Percentiles rank a stretch among this genome's conserved stretches.
Evolutionary conservation across 2,797 vertebrate genomes (phyloP).

Genomic region (Rhinichthys osculus): DNA sequence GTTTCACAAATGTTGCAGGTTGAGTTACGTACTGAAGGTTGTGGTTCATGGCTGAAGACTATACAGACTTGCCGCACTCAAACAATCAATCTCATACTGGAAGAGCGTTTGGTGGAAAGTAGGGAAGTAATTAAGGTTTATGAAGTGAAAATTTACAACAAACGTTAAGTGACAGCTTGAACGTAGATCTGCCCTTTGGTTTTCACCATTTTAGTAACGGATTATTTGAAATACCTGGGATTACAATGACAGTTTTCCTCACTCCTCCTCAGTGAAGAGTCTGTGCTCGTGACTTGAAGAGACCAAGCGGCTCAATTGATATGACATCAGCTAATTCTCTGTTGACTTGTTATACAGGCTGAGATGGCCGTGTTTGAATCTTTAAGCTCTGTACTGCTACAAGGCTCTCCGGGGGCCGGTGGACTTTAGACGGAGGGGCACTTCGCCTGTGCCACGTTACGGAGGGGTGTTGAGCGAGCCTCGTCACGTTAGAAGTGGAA

Average conservation of each 20-base stretch:
- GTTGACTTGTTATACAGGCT: conserved; percentile 79
- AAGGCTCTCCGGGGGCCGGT: conserved; percentile 81
- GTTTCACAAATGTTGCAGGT: no score
- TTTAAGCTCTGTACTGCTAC: conserved; percentile 82
- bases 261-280: conserved; percentile 66
- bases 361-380: conserved; percentile 83
- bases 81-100: background rate
- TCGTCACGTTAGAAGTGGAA: conserved; percentile 83
- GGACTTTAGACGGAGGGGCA: conserved; percentile 82
- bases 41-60: background rate
- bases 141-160: conserved; percentile 8
- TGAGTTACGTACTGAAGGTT: background rate
- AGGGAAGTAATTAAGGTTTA: background rate
- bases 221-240: conserved; percentile 35
- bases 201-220: background rate
- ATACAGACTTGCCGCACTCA: background rate
- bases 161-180: background rate
- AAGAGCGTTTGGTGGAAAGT: background rate
- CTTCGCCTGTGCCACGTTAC: conserved; percentile 82
- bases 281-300: conserved; percentile 70
- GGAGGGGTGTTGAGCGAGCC: conserved; percentile 74
- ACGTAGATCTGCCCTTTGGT: background rate
- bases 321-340: conserved; percentile 80
- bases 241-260: conserved; percentile 28
- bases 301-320: conserved; percentile 70